Conservation (phyloP, 2,113 vertebrate species). For the Electrona antarctica region DNA sequence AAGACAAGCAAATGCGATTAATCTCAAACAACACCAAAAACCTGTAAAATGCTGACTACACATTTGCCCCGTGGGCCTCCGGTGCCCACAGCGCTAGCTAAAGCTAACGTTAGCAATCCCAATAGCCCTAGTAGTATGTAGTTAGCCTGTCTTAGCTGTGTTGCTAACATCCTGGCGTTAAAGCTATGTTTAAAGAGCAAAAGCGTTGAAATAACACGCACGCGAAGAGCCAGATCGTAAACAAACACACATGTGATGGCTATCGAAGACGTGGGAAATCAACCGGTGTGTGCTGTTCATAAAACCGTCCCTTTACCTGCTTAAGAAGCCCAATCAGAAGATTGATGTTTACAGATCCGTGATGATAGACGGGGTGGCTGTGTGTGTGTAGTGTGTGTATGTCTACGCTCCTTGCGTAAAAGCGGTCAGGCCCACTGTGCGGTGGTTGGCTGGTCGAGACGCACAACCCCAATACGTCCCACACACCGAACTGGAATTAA, state of each 20-base stretch:
- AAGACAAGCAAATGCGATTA: neutral
- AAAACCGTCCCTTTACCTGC: conserved; percentile 71
- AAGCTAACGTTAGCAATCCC: conserved; percentile 47
- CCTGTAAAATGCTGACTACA: neutral
- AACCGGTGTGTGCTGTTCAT: neutral
- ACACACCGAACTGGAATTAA: conserved; percentile 44
- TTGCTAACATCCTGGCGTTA: conserved; percentile 59
- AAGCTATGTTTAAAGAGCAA: conserved; percentile 35
- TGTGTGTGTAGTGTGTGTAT: neutral
- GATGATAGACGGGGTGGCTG: conserved; percentile 52
- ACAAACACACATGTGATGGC: neutral
- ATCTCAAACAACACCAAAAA: neutral
- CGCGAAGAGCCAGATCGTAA: neutral
- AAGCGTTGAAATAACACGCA: conserved; percentile 29
- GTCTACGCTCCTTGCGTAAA: conserved; percentile 76
- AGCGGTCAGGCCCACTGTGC: conserved; percentile 70
- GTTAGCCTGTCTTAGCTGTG: conserved; percentile 52
- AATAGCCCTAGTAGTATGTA: conserved; percentile 17
- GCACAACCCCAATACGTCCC: conserved; percentile 68
- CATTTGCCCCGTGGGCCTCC: conserved; percentile 14
- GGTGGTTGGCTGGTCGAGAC: conserved; percentile 65
- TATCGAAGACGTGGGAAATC: rapidly evolving
- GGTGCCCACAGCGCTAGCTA: neutral
- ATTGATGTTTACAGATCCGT: conserved; percentile 79
- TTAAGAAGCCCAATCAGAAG: conserved; percentile 68